These are phyloP conservation scores for Chrysogorgia sp. DNA, from an alignment of 92 coral and sea anemone genomes.

Conservation along the genomic window DNA sequence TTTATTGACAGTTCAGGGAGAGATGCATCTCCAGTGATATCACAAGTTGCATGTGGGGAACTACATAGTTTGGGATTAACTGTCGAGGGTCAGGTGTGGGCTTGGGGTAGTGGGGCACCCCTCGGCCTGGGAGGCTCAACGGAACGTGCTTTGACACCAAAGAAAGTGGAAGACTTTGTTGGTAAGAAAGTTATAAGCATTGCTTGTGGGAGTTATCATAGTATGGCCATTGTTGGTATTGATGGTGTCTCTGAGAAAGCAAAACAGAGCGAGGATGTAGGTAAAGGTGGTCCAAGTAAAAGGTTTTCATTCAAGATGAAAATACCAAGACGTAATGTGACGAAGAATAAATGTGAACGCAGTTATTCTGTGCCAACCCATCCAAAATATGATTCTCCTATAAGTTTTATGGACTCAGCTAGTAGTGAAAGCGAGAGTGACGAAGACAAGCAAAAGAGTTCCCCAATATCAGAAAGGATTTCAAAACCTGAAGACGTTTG, in stretches of 20 bases:
- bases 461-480: not conserved
- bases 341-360: not conserved
- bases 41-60: slow-evolving; percentile 84
- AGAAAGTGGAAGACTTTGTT: slow-evolving; percentile 63
- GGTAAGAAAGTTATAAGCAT: slow-evolving; percentile 75
- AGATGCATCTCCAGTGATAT: slow-evolving; percentile 31
- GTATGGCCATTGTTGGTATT: slow-evolving; percentile 76
- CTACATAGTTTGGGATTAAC: slow-evolving; percentile 80
- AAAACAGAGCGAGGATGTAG: slow-evolving; percentile 15
- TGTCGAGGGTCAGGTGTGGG: slow-evolving; percentile 79
- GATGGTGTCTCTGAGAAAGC: not conserved
- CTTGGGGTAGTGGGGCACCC: slow-evolving; percentile 94
- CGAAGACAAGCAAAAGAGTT: not conserved
- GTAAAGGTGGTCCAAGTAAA: slow-evolving; percentile 6
- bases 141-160: slow-evolving; percentile 66
- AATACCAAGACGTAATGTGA: not conserved
- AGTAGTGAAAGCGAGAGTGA: slow-evolving; percentile 32
- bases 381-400: not conserved
- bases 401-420: slow-evolving; percentile 7
- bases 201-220: slow-evolving; percentile 88
- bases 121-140: slow-evolving; percentile 70
- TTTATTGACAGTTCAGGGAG: slow-evolving; percentile 53
- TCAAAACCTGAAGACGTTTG: slow-evolving; percentile 24
- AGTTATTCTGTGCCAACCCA: slow-evolving; percentile 13
- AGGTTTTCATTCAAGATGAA: slow-evolving; percentile 20